Percentiles rank a stretch among this genome's conserved stretches.
These are phyloP conservation scores for Ephialtes manifestator DNA, from an alignment of 2,888 invertebrate genomes.

Conservation along the genomic window DNA sequence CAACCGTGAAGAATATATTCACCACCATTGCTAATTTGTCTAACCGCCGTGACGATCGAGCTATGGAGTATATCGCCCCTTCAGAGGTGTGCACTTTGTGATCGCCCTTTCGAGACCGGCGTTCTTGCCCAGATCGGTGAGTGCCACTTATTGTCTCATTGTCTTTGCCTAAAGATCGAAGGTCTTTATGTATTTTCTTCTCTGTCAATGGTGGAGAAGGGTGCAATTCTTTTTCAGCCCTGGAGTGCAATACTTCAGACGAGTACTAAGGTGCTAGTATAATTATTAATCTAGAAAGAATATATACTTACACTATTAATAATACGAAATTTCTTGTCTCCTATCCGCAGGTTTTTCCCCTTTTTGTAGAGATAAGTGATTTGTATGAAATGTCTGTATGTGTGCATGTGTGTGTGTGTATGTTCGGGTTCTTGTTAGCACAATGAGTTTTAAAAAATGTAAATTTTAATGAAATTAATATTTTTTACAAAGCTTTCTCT, in stretches of 20 bases:
- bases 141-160: slow-evolving; percentile 46
- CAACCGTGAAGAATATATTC: slow-evolving; percentile 81
- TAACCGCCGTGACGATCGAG: slow-evolving; percentile 78
- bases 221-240: slow-evolving; percentile 34
- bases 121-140: slow-evolving; percentile 14
- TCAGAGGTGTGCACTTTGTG: slow-evolving; percentile 7
- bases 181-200: slow-evolving; percentile 10
- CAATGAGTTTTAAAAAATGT: too few species aligned
- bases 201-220: not conserved
- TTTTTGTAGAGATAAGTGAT: too few species aligned
- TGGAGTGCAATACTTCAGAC: slow-evolving; percentile 40
- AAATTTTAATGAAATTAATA: too few species aligned
- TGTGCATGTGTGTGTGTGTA: too few species aligned
- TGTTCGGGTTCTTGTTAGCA: too few species aligned
- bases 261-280: slow-evolving; percentile 26
- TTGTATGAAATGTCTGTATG: too few species aligned
- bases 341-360: too few species aligned
- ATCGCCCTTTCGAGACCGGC: slow-evolving; percentile 28
- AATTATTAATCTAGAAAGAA: slow-evolving; percentile 44
- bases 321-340: too few species aligned
- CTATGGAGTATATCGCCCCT: not conserved
- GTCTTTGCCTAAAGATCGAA: slow-evolving; percentile 37
- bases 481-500: too few species aligned
- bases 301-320: not conserved
- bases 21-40: slow-evolving; percentile 79